Evolutionary conservation across 2,888 invertebrate species (phyloP), one percentile per base, ranked within the genome.

Genomic region (Apotomis betuletana): DNA sequence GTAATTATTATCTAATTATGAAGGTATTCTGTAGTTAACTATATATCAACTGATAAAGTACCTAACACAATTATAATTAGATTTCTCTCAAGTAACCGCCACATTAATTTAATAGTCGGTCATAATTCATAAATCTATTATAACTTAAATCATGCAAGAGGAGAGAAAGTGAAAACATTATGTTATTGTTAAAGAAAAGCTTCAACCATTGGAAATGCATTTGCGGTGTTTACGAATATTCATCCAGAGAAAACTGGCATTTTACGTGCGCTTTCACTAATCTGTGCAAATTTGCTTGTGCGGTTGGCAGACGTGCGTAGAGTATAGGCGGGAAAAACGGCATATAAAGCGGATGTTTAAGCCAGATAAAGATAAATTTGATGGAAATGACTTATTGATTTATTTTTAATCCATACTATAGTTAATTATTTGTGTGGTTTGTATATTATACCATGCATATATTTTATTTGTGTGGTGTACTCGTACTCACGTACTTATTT

Each of bases 161-260:
- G 74, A 72, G 77, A 75, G 81, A 85, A 87, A 87, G 87, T 82
- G 83, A 84, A 86, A 85, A 83, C 74, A 62, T 44, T 61, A 73
- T 74, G 77, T 80, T 77, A 78, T 75, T 60, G 71, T 77, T 77
- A 79, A 76, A 81, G 83, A 81, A 81, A 74, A 69, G 67, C 51
- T 55, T 27, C n/a, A 13, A 75, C 77, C 77, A 81, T 80, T 80
- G 81, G 80, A 83, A 86, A 85, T 80, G 75, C 75, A 71, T 79
- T 76, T 76, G 78, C 72, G 75, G 78, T 77, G 69, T 76, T 75
- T 74, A 75, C 55, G 69, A 76, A 74, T 73, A 72, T 58, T 61
- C 55, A 13, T 36, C 49, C 54, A 58, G 72, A 74, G 77, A 78
- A 77, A 78, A 78, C 75, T 59, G 57, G 61, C 54, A 57, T 74